These are phyloP conservation scores for Brachionichthys hirsutus DNA, from an alignment of 2,113 vertebrate genomes.

Conservation along the genomic window DNA sequence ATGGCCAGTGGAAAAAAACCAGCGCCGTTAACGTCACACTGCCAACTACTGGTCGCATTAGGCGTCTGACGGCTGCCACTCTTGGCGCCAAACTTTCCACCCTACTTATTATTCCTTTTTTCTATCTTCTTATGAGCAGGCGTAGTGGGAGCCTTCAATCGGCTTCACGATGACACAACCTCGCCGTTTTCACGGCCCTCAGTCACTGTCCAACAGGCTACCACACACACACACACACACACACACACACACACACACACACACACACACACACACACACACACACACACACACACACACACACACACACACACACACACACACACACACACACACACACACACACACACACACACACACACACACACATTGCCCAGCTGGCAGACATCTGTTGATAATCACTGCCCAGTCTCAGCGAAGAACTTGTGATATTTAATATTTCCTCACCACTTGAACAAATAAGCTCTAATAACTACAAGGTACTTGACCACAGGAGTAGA, in stretches of 20 bases:
- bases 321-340: slow-evolving; percentile 17
- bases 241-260: slow-evolving; percentile 18
- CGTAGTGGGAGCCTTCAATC: slow-evolving; percentile 51
- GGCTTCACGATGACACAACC: slow-evolving; percentile 59
- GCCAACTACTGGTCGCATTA: slow-evolving; percentile 52
- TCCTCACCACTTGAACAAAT: slow-evolving; percentile 98
- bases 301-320: slow-evolving; percentile 17
- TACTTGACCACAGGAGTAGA: slow-evolving; percentile 92
- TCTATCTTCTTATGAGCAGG: slow-evolving; percentile 26
- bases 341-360: slow-evolving; percentile 29
- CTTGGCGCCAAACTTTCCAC: slow-evolving; percentile 41
- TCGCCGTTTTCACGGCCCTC: slow-evolving; percentile 52
- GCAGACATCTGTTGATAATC: slow-evolving; percentile 95
- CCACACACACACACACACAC: slow-evolving; percentile 12
- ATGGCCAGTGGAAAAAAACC: slow-evolving; percentile 2
- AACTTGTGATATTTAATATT: slow-evolving; percentile 98
- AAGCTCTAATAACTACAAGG: slow-evolving; percentile 89
- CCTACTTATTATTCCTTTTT: slow-evolving; percentile 36
- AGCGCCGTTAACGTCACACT: slow-evolving; percentile 59
- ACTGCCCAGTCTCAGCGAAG: slow-evolving; percentile 88
- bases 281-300: slow-evolving; percentile 26
- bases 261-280: slow-evolving; percentile 29
- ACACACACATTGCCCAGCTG: slow-evolving; percentile 64
- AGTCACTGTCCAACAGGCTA: slow-evolving; percentile 20
- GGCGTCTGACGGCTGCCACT: slow-evolving; percentile 35